Evolutionary conservation across 2,113 vertebrate species (phyloP).

Genomic region (Probosciger aterrimus): DNA sequence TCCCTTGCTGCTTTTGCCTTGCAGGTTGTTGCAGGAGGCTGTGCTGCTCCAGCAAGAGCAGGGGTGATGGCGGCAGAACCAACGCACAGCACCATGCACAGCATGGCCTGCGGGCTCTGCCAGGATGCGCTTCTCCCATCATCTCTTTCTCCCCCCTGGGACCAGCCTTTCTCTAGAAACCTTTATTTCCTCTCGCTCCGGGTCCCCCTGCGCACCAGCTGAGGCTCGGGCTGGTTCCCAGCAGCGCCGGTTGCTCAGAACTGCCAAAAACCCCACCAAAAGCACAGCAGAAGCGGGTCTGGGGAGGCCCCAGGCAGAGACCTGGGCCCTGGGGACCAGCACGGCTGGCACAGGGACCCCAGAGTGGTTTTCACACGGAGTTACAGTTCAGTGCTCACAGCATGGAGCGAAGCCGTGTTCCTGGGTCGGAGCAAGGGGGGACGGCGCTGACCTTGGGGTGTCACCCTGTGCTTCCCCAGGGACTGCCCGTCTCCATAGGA

Average conservation of each 20-base stretch:
- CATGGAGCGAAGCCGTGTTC: not conserved
- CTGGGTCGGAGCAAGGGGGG: not conserved
- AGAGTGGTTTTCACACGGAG: not conserved
- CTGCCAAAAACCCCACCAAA: not conserved
- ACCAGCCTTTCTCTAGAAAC: not conserved
- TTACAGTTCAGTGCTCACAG: not conserved
- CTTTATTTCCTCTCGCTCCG: not conserved
- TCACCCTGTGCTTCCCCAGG: fast-evolving
- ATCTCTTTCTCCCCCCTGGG: not conserved
- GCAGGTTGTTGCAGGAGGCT: not conserved
- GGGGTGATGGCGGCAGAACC: not conserved
- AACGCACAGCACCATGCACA: fast-evolving
- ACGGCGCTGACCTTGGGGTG: not conserved
- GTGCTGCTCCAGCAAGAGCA: not conserved
- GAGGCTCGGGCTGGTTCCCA: not conserved
- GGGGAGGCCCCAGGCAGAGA: not conserved
- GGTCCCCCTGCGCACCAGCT: not conserved
- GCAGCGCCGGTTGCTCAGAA: not conserved
- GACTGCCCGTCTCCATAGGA: not conserved
- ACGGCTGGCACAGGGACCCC: not conserved
- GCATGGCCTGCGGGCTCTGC: fast-evolving
- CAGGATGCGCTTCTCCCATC: not conserved
- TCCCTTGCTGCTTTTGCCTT: not conserved
- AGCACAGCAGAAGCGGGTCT: not conserved
- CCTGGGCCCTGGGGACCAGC: not conserved